Percentiles rank a stretch among this genome's conserved stretches.
Conservation (phyloP, 2,888 invertebrate genomes). For the Drosophila dives region DNA sequence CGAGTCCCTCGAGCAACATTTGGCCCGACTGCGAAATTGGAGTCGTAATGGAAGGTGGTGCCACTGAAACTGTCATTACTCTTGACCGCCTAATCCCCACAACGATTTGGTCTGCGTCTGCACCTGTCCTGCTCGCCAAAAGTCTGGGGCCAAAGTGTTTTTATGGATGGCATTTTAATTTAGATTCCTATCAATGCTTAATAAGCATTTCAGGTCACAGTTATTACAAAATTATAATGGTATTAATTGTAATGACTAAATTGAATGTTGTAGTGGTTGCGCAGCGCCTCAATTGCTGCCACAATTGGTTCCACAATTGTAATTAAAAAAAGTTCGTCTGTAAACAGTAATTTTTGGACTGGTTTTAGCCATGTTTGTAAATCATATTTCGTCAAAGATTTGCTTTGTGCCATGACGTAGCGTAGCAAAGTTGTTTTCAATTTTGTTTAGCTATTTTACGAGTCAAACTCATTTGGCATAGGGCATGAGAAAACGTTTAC, state of each 20-base stretch:
- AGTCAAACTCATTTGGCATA: neutral
- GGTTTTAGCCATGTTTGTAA: neutral
- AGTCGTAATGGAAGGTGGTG: slow-evolving; percentile 5
- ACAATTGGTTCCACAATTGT: slow-evolving; percentile 5
- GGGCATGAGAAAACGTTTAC: slow-evolving; percentile 8
- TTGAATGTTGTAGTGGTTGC: slow-evolving; percentile 19
- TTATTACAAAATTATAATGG: slow-evolving; percentile 60
- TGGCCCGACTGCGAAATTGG: slow-evolving; percentile 6
- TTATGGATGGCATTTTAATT: slow-evolving; percentile 80
- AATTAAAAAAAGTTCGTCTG: slow-evolving; percentile 1
- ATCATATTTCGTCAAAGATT: neutral
- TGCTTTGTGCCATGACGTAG: neutral
- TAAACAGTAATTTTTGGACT: neutral
- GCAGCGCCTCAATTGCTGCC: slow-evolving; percentile 2
- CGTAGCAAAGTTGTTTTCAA: slow-evolving; percentile 48
- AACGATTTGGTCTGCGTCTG: slow-evolving; percentile 42
- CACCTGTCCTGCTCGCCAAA: slow-evolving; percentile 44
- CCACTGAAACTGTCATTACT: slow-evolving; percentile 50
- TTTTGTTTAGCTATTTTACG: slow-evolving; percentile 54
- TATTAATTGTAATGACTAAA: slow-evolving; percentile 31
- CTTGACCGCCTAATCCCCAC: slow-evolving; percentile 34
- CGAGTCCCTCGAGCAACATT: slow-evolving; percentile 43
- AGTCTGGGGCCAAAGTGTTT: slow-evolving; percentile 58
- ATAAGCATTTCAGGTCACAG: slow-evolving; percentile 67
- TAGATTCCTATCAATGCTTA: slow-evolving; percentile 76